phyloP scores from a whole-genome alignment of 2,797 vertebrate genomes.

The Rhynchonycteris naso region DNA sequence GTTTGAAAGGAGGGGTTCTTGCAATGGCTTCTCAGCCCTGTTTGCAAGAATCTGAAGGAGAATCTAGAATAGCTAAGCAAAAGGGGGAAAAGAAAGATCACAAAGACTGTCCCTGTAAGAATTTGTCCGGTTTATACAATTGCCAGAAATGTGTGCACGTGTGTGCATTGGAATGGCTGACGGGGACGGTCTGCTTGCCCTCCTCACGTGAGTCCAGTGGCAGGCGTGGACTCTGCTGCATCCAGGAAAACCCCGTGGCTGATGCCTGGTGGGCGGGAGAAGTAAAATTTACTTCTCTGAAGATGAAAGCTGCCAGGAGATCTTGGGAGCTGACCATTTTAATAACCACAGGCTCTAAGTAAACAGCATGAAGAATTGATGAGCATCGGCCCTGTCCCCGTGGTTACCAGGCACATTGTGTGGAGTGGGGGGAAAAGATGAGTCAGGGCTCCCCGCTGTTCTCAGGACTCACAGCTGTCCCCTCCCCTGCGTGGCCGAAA shows the following conservation, averaged over 20 bases:
- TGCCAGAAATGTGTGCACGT: background rate
- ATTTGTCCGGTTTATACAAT: accelerated
- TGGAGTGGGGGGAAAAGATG: constrained; percentile 1
- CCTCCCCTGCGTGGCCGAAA: background rate
- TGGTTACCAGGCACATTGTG: background rate
- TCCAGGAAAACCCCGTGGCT: constrained; percentile 59
- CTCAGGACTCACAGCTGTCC: background rate
- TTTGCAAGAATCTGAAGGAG: background rate
- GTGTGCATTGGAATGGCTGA: no score
- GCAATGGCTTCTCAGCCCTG: background rate
- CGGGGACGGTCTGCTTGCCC: no score
- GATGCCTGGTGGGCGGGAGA: constrained; percentile 56
- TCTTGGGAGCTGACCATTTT: constrained; percentile 73
- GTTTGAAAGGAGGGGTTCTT: background rate
- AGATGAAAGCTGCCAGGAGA: constrained; percentile 43
- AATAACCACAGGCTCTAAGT: constrained; percentile 69
- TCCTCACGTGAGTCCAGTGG: background rate
- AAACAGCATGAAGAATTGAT: constrained; percentile 71
- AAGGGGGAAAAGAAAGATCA: background rate
- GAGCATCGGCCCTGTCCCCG: constrained; percentile 21
- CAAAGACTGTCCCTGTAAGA: background rate
- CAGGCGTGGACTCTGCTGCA: constrained; percentile 14
- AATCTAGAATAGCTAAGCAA: background rate
- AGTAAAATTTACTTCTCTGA: constrained; percentile 63
- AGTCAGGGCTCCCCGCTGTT: background rate